These are phyloP conservation scores for Dryadula phaetusa DNA, from an alignment of 2,888 invertebrate species.

Conservation along the genomic window DNA sequence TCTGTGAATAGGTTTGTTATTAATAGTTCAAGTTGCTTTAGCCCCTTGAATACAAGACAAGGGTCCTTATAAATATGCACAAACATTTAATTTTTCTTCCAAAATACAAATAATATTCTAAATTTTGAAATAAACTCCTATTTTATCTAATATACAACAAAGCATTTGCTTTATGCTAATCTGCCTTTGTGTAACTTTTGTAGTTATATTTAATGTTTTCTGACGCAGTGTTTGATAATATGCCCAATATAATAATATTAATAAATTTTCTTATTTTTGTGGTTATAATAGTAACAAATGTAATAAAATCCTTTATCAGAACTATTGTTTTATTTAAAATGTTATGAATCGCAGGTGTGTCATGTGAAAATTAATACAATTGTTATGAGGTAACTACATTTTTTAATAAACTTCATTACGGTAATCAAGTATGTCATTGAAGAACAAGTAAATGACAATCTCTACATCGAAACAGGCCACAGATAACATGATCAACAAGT, in stretches of 20 bases:
- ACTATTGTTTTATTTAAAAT: conserved; percentile 17
- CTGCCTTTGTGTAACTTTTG: conserved; percentile 12
- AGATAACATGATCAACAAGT: too few species aligned
- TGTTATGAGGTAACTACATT: too few species aligned
- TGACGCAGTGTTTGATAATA: conserved; percentile 10
- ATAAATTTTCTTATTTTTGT: conserved; percentile 62
- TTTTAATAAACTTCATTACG: too few species aligned
- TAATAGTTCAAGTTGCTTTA: neutral
- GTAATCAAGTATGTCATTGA: too few species aligned
- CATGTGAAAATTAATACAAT: too few species aligned
- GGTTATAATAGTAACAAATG: conserved; percentile 38
- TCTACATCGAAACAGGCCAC: too few species aligned
- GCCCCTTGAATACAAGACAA: neutral
- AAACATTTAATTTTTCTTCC: neutral
- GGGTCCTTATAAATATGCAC: neutral
- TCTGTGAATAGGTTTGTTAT: neutral
- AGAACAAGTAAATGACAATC: too few species aligned
- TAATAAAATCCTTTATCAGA: conserved; percentile 34
- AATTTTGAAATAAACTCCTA: conserved; percentile 4
- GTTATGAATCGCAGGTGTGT: neutral
- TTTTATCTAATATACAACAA: conserved; percentile 13
- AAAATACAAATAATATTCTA: neutral
- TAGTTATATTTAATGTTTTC: conserved; percentile 11
- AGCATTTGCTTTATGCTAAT: conserved; percentile 15
- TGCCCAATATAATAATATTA: conserved; percentile 52